Evolutionary conservation across 1,140 invertebrate genomes (phyloP).

Genomic region (Penaeus indicus): DNA sequence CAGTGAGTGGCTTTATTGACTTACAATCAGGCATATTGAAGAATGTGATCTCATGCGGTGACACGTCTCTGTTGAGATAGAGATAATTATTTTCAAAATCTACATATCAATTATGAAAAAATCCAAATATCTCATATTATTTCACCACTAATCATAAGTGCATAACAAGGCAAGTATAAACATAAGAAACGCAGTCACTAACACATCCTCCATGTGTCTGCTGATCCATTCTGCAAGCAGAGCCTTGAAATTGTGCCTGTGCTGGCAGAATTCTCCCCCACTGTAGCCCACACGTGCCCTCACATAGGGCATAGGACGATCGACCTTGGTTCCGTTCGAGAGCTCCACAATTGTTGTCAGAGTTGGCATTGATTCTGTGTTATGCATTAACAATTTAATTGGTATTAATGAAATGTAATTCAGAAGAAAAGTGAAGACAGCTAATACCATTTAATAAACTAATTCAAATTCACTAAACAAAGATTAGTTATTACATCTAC

Average conservation of each 20-base stretch:
- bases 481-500: too few species aligned
- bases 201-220: constrained; percentile 37
- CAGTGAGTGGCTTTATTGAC: not conserved
- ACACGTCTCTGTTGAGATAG: constrained; percentile 18
- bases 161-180: not conserved
- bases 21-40: constrained; percentile 48
- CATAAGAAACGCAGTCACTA: not conserved
- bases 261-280: constrained; percentile 33
- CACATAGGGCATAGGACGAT: constrained; percentile 35
- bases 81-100: not conserved
- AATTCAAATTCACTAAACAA: too few species aligned
- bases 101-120: too few species aligned
- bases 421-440: too few species aligned
- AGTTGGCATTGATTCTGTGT: constrained; percentile 23
- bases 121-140: too few species aligned
- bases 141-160: too few species aligned
- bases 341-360: constrained; percentile 35
- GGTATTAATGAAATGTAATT: not conserved
- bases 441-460: too few species aligned
- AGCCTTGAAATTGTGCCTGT: constrained; percentile 42
- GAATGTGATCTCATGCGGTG: constrained; percentile 40
- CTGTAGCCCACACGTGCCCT: constrained; percentile 50
- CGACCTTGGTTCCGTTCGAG: constrained; percentile 33
- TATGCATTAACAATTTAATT: not conserved
- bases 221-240: constrained; percentile 52